Evolutionary conservation across 53 echinoderm and acorn worm species (phyloP), one percentile per base, ranked within the genome.

Genomic region (Mesocentrotus franciscanus): DNA sequence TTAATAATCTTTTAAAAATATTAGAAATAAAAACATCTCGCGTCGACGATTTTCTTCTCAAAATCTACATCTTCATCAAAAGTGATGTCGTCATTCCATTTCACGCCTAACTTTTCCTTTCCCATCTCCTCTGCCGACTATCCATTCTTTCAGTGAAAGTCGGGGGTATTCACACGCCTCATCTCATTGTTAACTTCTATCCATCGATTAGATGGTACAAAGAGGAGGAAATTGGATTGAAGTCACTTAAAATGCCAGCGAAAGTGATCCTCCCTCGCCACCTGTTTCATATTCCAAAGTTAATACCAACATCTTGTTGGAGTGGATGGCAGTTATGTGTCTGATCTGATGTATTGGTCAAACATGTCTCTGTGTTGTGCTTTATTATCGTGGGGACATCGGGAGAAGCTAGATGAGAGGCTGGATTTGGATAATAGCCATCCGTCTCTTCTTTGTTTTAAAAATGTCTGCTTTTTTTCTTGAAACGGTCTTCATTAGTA

Each of bases 211-310:
- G 83, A 57, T n/a, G 24, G 36, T 34, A 94, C 84, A 94, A 94
- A 94, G 83, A 61, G 60, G 24, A 83, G 94, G 94, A 94, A 94
- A 94, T 94, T 94, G 94, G 94, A 94, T 94, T 79, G 94, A 60
- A 81, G 62, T 94, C 94, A 57, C 81, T 81, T 94, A 59, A 59
- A 81, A 94, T 83, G 60, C 79, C 94, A 60, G 26, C 20, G 83
- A 81, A 81, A 94, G 87, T 87, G 87, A 87, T 87, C 87, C 58
- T 74, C 42, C 87, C 10, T 12, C 56, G 22, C 87, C 87, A 87
- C 87, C 87, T 87, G 87, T 87, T 84, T 87, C 81, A 57, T 27
- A 87, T 87, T 87, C 58, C 58, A 58, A 87, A 87, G 24, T 87
- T 87, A 57, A 81, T 81, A 33, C 81, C 15, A 64, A 18, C 87